Evolutionary conservation across 1,140 invertebrate genomes (phyloP).

Genomic region (Choristoneura fumiferana): DNA sequence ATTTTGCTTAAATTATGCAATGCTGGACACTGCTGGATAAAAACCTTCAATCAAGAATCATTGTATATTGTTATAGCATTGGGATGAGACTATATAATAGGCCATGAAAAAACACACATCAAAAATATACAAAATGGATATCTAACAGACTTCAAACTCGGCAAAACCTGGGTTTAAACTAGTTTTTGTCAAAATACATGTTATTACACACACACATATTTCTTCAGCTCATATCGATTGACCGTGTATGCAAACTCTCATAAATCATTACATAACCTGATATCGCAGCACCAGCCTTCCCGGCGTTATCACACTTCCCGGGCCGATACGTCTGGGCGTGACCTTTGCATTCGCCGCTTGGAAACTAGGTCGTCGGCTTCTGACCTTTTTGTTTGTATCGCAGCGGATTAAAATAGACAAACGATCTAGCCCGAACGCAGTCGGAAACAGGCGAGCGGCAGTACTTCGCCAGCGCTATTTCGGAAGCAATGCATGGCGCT

Average conservation of each 20-base stretch:
- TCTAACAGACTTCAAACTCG: no score
- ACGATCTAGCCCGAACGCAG: slow-evolving; percentile 43
- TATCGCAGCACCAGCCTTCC: slow-evolving; percentile 52
- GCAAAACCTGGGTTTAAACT: no score
- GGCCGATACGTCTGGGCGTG: slow-evolving; percentile 61
- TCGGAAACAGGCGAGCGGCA: slow-evolving; percentile 36
- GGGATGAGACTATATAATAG: no score
- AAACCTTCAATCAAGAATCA: no score
- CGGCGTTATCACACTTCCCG: slow-evolving; percentile 64
- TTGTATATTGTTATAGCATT: no score
- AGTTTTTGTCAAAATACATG: no score
- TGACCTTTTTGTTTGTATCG: slow-evolving; percentile 71
- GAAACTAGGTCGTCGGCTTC: slow-evolving; percentile 70
- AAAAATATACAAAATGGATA: no score
- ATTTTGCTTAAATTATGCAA: no score
- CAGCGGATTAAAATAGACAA: slow-evolving; percentile 50
- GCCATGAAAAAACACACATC: no score
- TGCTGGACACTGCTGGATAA: no score
- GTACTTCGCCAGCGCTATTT: slow-evolving; percentile 36
- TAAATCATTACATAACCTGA: slow-evolving; percentile 45
- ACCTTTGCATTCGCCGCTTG: slow-evolving; percentile 61
- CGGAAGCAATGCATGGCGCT: slow-evolving; percentile 31
- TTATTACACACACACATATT: no score
- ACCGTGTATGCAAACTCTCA: not conserved
- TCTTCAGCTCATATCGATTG: no score